Percentiles rank a stretch among this genome's conserved stretches.
Conservation (phyloP, 2,113 vertebrate species). For the Tylochromis polylepis region DNA sequence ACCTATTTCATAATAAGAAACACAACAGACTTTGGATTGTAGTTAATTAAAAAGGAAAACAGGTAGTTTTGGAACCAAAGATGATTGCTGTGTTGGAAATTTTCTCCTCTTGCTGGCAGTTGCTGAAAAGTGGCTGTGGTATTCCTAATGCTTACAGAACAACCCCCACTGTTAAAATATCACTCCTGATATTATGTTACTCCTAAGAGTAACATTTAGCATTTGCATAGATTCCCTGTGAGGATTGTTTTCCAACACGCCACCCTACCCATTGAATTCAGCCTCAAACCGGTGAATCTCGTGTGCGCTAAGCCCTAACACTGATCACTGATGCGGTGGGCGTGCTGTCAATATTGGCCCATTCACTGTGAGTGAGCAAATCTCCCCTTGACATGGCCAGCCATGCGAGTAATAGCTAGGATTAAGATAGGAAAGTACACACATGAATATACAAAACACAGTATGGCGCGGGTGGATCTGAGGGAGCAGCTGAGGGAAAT, state of each 20-base stretch:
- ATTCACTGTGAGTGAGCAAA: conserved; percentile 68
- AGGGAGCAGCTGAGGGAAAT: conserved; percentile 40
- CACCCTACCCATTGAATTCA: conserved; percentile 25
- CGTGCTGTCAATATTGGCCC: conserved; percentile 71
- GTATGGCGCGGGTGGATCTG: conserved; percentile 14
- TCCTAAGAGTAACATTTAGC: conserved; percentile 31
- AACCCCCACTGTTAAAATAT: background rate
- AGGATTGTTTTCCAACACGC: conserved; percentile 48
- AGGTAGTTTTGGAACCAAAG: background rate
- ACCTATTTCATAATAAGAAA: background rate
- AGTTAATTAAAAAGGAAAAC: background rate
- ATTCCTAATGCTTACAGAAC: background rate
- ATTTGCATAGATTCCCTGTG: conserved; percentile 51
- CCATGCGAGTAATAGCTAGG: conserved; percentile 72
- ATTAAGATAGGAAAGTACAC: conserved; percentile 73
- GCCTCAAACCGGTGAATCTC: conserved; percentile 24
- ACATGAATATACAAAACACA: conserved; percentile 70
- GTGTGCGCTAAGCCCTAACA: conserved; percentile 49
- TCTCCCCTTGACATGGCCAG: conserved; percentile 67
- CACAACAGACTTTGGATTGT: background rate
- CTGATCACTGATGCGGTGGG: conserved; percentile 63
- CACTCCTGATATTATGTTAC: conserved; percentile 9
- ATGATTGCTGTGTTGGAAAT: background rate
- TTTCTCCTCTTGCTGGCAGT: background rate
- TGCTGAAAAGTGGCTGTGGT: background rate